A percentile compares a stretch with the other conserved stretches of the same genome.
phyloP scores from a whole-genome alignment of 1,140 invertebrate species.

The Caligus rogercresseyi region DNA sequence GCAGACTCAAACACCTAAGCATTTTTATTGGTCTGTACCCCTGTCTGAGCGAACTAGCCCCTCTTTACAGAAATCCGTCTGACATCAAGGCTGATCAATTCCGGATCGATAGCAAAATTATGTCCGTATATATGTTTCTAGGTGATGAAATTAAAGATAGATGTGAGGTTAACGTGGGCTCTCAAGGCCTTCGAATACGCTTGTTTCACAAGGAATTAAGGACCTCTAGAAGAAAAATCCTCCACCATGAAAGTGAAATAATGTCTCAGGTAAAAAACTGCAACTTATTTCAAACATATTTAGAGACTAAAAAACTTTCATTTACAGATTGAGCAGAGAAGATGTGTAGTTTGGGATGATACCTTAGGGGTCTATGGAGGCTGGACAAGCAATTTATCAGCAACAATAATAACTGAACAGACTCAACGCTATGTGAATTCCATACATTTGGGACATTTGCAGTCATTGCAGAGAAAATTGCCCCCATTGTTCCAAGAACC shows the following conservation, averaged over 20 bases:
- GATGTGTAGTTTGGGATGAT: not conserved
- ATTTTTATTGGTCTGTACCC: not conserved
- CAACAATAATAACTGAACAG: slow-evolving; percentile 3
- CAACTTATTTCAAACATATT: too few relatives aligned
- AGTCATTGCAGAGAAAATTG: slow-evolving; percentile 2
- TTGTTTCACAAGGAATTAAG: not conserved
- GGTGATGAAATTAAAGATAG: not conserved
- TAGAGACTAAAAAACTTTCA: too few relatives aligned
- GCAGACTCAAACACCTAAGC: not conserved
- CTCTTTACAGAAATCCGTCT: not conserved
- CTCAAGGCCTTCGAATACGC: not conserved
- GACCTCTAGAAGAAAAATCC: slow-evolving; percentile 3
- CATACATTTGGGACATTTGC: slow-evolving; percentile 2
- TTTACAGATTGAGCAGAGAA: not conserved
- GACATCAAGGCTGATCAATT: not conserved
- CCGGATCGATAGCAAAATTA: slow-evolving; percentile 1
- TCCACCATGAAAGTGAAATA: not conserved
- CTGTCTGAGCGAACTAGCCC: not conserved
- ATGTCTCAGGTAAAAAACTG: not conserved
- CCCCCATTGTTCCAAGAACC: not conserved
- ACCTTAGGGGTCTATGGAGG: not conserved
- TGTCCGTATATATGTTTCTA: not conserved
- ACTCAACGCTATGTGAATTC: slow-evolving; percentile 5
- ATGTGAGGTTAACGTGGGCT: not conserved
- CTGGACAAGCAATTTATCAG: not conserved